Percentiles rank a stretch among this genome's conserved stretches.
phyloP scores from a whole-genome alignment of 2,797 vertebrate genomes.

The Selene dorsalis region DNA sequence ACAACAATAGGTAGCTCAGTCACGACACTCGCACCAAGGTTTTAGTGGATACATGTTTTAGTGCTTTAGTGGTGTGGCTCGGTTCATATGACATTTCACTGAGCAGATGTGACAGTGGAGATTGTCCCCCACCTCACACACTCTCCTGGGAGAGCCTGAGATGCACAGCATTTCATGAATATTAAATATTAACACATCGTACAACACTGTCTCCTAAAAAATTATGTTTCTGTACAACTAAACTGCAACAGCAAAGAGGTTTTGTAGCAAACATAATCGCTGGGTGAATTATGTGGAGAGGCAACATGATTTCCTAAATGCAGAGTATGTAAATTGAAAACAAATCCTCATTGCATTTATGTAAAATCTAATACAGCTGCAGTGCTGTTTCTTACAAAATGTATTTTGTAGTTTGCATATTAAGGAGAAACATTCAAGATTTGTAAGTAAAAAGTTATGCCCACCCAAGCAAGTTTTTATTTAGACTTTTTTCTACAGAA shows the following conservation, averaged over 20 bases:
- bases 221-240: not conserved
- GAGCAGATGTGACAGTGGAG: not conserved
- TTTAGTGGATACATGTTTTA: not conserved
- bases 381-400: not conserved
- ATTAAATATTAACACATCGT: not conserved
- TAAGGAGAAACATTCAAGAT: not conserved
- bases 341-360: not conserved
- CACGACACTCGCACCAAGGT: not conserved
- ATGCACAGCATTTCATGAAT: not conserved
- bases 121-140: not conserved
- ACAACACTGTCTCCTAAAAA: not conserved
- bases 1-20: not conserved
- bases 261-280: not conserved
- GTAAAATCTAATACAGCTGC: not conserved
- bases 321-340: too few species aligned
- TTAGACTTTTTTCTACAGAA: not conserved
- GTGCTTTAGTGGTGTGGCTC: too few species aligned
- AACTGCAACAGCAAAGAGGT: not conserved
- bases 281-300: not conserved
- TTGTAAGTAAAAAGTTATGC: not conserved
- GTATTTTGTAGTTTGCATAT: not conserved
- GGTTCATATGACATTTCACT: not conserved
- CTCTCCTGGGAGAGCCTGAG: not conserved
- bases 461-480: not conserved
- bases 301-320: not conserved